Evolutionary conservation across 2,113 vertebrate genomes (phyloP).

Genomic region (Tragelaphus imberbis): DNA sequence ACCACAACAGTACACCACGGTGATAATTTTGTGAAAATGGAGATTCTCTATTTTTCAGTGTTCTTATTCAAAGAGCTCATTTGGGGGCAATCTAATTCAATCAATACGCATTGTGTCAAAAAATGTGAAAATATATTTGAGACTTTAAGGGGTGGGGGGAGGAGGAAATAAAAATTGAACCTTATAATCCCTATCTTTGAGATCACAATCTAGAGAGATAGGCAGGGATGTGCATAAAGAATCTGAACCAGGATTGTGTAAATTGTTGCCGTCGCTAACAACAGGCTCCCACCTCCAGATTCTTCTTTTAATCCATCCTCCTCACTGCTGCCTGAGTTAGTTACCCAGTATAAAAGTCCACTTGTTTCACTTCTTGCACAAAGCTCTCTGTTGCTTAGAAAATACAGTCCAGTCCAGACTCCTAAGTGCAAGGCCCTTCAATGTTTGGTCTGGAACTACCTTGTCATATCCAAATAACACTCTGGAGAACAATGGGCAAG

Average conservation of each 20-base stretch:
- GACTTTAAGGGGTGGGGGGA: neutral
- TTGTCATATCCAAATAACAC: neutral
- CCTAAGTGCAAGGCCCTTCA: neutral
- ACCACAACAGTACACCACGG: neutral
- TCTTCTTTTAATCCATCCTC: neutral
- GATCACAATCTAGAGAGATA: neutral
- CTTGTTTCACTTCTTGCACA: neutral
- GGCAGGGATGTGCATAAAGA: neutral
- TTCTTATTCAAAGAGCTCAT: constrained; percentile 34
- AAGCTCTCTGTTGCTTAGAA: neutral
- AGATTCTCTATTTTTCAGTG: neutral
- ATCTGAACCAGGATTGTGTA: neutral
- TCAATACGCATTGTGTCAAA: constrained; percentile 29
- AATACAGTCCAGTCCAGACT: neutral
- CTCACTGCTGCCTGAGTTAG: neutral
- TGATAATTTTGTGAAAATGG: neutral
- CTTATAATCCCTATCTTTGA: neutral
- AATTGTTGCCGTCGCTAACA: neutral
- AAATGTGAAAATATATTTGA: constrained; percentile 35
- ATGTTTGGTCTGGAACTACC: neutral
- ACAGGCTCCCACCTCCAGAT: neutral
- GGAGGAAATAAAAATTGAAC: neutral
- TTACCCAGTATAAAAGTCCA: neutral
- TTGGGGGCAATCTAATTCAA: constrained; percentile 22
- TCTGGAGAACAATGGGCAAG: neutral